These are phyloP conservation scores for Ostrea edulis DNA, from an alignment of 1,140 invertebrate genomes.

Conservation along the genomic window DNA sequence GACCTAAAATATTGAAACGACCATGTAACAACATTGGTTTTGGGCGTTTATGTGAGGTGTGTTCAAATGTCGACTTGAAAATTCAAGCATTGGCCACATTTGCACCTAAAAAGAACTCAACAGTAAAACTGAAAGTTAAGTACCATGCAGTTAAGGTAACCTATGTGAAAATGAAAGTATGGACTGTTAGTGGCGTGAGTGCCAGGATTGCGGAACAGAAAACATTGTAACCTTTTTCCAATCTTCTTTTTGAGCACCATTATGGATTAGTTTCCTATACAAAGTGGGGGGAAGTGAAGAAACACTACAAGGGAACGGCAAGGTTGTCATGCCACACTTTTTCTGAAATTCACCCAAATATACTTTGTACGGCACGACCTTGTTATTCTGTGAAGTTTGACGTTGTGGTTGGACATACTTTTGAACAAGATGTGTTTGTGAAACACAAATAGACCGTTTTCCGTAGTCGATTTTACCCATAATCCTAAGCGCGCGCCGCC, in stretches of 20 bases:
- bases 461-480: too few species aligned
- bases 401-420: too few species aligned
- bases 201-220: not conserved
- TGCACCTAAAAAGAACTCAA: conserved; percentile 25
- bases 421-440: too few species aligned
- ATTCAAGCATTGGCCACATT: conserved; percentile 35
- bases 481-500: too few species aligned
- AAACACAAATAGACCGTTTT: too few species aligned
- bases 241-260: conserved; percentile 25
- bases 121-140: not conserved
- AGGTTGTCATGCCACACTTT: too few species aligned
- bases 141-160: not conserved
- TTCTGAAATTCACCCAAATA: too few species aligned
- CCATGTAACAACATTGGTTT: conserved; percentile 42
- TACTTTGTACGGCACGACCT: too few species aligned
- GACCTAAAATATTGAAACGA: conserved; percentile 42
- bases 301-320: conserved; percentile 27
- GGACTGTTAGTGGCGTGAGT: conserved; percentile 27
- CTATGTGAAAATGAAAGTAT: conserved; percentile 41
- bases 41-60: conserved; percentile 43
- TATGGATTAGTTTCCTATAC: conserved; percentile 20
- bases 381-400: too few species aligned
- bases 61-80: conserved; percentile 47
- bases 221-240: conserved; percentile 27
- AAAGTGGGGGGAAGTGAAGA: conserved; percentile 46